phyloP scores from a whole-genome alignment of 64 coral and sea anemone genomes.

The Hydrozoanthus tunicans region DNA sequence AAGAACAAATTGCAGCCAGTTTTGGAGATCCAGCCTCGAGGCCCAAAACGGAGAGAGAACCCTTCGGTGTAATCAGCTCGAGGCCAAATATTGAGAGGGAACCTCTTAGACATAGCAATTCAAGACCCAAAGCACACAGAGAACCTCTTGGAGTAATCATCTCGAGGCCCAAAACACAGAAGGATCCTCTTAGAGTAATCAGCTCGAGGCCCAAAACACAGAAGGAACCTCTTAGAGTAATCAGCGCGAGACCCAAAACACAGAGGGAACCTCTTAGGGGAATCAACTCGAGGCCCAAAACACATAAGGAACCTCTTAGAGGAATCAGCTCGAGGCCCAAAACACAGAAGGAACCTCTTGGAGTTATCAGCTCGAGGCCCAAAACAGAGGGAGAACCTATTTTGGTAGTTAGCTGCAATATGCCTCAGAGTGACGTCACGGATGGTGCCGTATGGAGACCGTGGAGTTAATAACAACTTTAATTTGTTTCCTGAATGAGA shows the following conservation, averaged over 20 bases:
- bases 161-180: not conserved
- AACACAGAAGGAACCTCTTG: conserved; percentile 17
- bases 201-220: not conserved
- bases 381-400: conserved; percentile 30
- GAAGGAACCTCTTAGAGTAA: not conserved
- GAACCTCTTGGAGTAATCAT: not conserved
- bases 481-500: not conserved
- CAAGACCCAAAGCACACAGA: not conserved
- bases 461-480: not conserved
- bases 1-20: not conserved
- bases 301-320: not conserved
- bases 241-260: not conserved
- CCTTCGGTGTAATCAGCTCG: too few relatives aligned
- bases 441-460: not conserved
- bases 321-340: not conserved
- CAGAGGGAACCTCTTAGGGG: not conserved
- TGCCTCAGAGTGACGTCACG: not conserved
- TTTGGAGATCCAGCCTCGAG: conserved; percentile 1
- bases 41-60: not conserved
- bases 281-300: not conserved
- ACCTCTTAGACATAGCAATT: too few relatives aligned
- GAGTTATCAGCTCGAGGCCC: not conserved
- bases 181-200: not conserved
- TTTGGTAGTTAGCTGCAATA: not conserved
- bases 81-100: too few relatives aligned